Evolutionary conservation across 2,888 invertebrate species (phyloP), one percentile per base, ranked within the genome.

Genomic region (Dicycla oo): DNA sequence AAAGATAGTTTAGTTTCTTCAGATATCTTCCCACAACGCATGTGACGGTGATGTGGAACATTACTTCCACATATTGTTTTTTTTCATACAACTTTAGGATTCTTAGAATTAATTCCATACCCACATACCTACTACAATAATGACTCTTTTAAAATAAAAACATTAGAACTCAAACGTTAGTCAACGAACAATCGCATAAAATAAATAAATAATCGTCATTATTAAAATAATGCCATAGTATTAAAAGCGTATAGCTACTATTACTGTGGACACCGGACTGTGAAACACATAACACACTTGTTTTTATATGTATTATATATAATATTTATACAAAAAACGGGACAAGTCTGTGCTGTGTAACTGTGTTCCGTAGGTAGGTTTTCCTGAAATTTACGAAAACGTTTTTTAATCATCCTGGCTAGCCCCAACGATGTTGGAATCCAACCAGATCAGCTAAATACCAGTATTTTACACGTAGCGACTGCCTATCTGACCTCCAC

Each of bases 161-260:
- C 49, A 57, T 57, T 45, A 56, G 10, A 49, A 51, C 11, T 56
- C 38, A 54, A 30, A 30, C 60, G 34, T 43, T 15, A 47, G 23
- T 4, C 47, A 23, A 20, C 40, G 61, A 62, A 70, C 54, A 65
- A 78, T 78, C 30, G 18, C 77, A 45, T 66, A 47, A 67, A 76
- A 80, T 73, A 73, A 69, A 80, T 69, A 70, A 73, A 67, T 82
- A 82, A 83, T 78, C 68, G 68, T 73, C 64, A 83, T 80, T 72
- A 85, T 85, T 79, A 80, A 70, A 82, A 75, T 85, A 82, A 85
- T 80, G 65, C 45, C 70, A 23, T 78, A 57, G 30, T 30, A 63
- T 72, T 75, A 76, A 75, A 74, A 74, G 63, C 47, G 11, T 70
- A 47, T 60, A 72, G 15, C 78, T 72, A 61, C 34, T 58, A 80